Evolutionary conservation across 1,140 invertebrate genomes (phyloP), one percentile per base, ranked within the genome.

Genomic region (Lepidurus couesii): DNA sequence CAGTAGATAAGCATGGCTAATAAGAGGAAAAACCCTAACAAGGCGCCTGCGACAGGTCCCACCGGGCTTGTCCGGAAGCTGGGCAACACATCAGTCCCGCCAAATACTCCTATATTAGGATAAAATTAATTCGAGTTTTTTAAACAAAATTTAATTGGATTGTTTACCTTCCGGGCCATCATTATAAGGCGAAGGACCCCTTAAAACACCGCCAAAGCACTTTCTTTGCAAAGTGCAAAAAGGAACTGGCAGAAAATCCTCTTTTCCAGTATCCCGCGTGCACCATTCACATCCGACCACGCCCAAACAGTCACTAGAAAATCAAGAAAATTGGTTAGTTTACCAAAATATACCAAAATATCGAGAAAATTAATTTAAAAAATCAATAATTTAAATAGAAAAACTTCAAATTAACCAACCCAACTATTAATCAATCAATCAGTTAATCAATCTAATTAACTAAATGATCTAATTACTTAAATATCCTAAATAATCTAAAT

Each of bases 231-330:
- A 89, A 1, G 91, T 90, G 84, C 95, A 97, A 84, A 92, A 95
- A 0, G 94, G 90, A 1, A 88, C 84, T 1, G 86, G 84, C 2
- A 95, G 86, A 16, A 85, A 84, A 8, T 89, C 89, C 81, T 90
- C 89, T 24, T 91, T 92, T 83, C 94, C 92, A 13, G 88, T 87
- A 82, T 93, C 92, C 75, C 93, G 85, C 81, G 91, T 90, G 84
- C 95, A 97, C 95, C 95, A 97, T 83, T 95, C 93, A 85, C 95
- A 97, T 74, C 93, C 93, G 78, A 93, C 86, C 13, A 96, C 87
- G 0, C 94, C 95, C 47, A 96, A 85, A 84, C 95, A 97, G 73
- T 91, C 89, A 80, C 87, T 88, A 81, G 34, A 34, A 34, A 2
- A 34, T 34, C 26, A 1, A 34, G 0, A 4, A 34, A 34, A 34